Evolutionary conservation across 1,140 invertebrate genomes (phyloP).

Genomic region (Thaumetopoea pityocampa): DNA sequence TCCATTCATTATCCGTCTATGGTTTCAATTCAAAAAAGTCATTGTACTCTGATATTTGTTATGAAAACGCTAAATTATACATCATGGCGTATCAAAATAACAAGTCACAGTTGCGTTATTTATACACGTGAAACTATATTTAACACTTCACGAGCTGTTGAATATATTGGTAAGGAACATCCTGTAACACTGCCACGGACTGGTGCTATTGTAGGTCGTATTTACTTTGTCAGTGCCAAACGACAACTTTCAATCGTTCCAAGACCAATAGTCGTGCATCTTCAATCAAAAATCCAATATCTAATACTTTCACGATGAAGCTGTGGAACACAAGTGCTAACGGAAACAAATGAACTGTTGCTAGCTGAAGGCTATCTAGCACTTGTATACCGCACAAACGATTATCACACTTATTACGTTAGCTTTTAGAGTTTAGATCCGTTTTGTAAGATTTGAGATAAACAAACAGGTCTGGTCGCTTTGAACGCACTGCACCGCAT

Average conservation of each 20-base stretch:
- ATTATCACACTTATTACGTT: constrained; percentile 25
- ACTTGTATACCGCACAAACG: constrained; percentile 16
- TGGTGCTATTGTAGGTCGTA: constrained; percentile 17
- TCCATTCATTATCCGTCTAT: neutral
- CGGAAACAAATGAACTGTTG: constrained; percentile 64
- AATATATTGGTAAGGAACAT: constrained; percentile 42
- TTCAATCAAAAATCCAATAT: constrained; percentile 55
- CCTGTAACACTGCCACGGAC: constrained; percentile 19
- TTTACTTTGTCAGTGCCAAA: constrained; percentile 34
- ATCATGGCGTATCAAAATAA: constrained; percentile 29
- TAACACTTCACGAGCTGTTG: constrained; percentile 33
- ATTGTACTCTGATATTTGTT: constrained; percentile 6
- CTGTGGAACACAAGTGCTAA: constrained; percentile 54
- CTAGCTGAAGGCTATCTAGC: constrained; percentile 46
- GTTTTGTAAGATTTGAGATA: constrained; percentile 28
- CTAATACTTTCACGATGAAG: constrained; percentile 54
- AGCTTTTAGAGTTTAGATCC: constrained; percentile 29
- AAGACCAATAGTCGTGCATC: constrained; percentile 42
- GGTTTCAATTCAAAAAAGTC: constrained; percentile 4
- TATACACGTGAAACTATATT: constrained; percentile 38
- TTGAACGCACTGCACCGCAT: constrained; percentile 54
- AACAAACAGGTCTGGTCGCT: constrained; percentile 53
- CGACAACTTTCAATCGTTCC: constrained; percentile 16
- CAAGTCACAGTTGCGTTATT: constrained; percentile 11
- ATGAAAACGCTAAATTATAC: constrained; percentile 27